Base-by-base conservation (phyloP, 2,888 invertebrate species). In the Diaperis boleti region DNA sequence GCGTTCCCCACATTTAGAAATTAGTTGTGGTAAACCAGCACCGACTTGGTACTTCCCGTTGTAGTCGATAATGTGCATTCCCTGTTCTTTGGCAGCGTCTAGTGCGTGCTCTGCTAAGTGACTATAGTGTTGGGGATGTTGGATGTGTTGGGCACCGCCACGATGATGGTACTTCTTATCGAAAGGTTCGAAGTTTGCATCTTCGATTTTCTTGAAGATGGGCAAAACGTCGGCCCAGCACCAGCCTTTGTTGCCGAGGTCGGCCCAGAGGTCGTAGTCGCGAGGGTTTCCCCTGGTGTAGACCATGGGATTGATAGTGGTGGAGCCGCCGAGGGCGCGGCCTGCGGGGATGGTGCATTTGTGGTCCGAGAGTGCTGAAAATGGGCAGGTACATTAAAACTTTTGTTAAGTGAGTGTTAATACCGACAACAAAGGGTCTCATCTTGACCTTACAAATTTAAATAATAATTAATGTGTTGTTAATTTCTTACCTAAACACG, bases 241-340 rank as follows among this genome's bases (percentile, higher is more conserved):
- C 92, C 92, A 92, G 0, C 90, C 91, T 0, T 84, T 79, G 76
- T 91, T 91, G 0, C 91, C 93, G 73, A 88, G 76, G 0, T 82
- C 82, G 8, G 87, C 86, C 95, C 95, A 95, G 2, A 83, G 81
- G 73, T 94, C 89, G 76, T 91, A 95, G 74, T 95, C 94, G 2
- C 83, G 80, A 0, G 85, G 83, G 70, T 88, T 85, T 7, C 91
- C 92, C 64, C 92, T 82, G 0, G 90, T 90, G 72, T 91, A 92
- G 72, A 91, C 88, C 92, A 95, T 92, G 71, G 89, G 89, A 76
- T 94, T 94, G 6, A 94, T 82, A 0, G 91, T 88, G 65, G 91
- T 91, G 5, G 89, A 89, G 1, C 95, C 95, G 3, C 95, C 95
- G 75, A 95, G 85, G 0, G 92, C 91, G 78, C 91, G 92, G 1